Conservation (phyloP, 2,797 vertebrate species). For the Harpagifer antarcticus region DNA sequence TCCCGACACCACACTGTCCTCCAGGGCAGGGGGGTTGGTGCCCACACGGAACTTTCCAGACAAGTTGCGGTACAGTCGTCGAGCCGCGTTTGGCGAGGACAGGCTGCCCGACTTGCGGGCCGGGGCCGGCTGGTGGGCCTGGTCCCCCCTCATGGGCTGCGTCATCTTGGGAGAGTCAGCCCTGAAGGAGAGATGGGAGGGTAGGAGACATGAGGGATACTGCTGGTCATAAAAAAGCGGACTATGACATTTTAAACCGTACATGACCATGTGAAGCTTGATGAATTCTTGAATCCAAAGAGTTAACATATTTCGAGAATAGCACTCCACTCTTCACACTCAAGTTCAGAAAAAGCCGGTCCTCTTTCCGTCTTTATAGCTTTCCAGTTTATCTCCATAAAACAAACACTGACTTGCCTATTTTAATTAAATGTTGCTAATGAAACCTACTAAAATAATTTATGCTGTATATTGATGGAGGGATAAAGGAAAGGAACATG, state of each 20-base stretch:
- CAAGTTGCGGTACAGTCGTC: conserved; percentile 94
- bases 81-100: conserved; percentile 91
- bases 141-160: conserved; percentile 88
- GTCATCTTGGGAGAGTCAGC: conserved; percentile 92
- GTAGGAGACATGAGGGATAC: conserved; percentile 19
- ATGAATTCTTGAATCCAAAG: background rate
- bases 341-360: background rate
- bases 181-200: conserved; percentile 76
- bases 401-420: background rate
- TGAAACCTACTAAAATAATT: background rate
- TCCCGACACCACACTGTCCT: conserved; percentile 85
- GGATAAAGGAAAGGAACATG: background rate
- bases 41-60: conserved; percentile 94
- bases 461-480: background rate
- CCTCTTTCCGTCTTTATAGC: background rate
- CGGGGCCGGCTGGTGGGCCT: conserved; percentile 82
- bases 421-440: conserved; percentile 3
- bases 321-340: background rate
- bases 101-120: conserved; percentile 87
- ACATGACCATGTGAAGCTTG: background rate
- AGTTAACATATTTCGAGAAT: conserved; percentile 3
- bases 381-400: conserved; percentile 7
- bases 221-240: conserved; percentile 4
- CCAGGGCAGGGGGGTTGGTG: conserved; percentile 85
- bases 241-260: conserved; percentile 16